Conservation (phyloP, 2,888 invertebrate species). For the Timandra comae region DNA sequence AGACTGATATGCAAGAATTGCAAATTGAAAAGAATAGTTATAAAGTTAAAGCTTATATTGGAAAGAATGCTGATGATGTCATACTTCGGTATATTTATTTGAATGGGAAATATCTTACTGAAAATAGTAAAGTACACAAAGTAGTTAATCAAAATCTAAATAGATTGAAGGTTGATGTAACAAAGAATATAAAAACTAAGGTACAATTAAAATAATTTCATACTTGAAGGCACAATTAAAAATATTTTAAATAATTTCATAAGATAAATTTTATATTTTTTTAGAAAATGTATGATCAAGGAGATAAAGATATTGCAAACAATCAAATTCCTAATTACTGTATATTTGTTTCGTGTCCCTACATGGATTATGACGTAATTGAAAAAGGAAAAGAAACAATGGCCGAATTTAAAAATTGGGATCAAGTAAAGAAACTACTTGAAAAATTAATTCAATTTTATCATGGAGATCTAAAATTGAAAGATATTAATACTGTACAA, state of each 20-base stretch:
- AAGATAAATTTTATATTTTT: constrained; percentile 13
- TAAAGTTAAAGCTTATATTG: constrained; percentile 75
- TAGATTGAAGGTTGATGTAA: constrained; percentile 13
- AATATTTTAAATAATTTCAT: no score
- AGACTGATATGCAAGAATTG: constrained; percentile 51
- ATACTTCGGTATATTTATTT: constrained; percentile 78
- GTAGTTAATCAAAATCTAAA: constrained; percentile 35
- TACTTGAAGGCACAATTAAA: no score
- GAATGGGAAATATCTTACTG: constrained; percentile 77
- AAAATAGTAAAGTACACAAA: constrained; percentile 53
- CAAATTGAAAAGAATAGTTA: constrained; percentile 61
- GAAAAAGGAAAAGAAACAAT: constrained; percentile 60
- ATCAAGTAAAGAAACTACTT: constrained; percentile 42
- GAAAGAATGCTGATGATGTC: constrained; percentile 38
- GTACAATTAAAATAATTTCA: constrained; percentile 16
- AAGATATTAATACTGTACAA: constrained; percentile 22
- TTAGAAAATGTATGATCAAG: constrained; percentile 24
- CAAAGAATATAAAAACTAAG: constrained; percentile 34
- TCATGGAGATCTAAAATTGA: constrained; percentile 35
- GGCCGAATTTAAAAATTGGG: constrained; percentile 77
- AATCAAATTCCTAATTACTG: constrained; percentile 61
- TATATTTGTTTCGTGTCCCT: constrained; percentile 74
- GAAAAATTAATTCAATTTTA: constrained; percentile 52
- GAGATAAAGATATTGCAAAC: constrained; percentile 24
- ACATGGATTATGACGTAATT: constrained; percentile 70